Conservation (phyloP, 2,888 invertebrate species). For the Teleiodes luculella region DNA sequence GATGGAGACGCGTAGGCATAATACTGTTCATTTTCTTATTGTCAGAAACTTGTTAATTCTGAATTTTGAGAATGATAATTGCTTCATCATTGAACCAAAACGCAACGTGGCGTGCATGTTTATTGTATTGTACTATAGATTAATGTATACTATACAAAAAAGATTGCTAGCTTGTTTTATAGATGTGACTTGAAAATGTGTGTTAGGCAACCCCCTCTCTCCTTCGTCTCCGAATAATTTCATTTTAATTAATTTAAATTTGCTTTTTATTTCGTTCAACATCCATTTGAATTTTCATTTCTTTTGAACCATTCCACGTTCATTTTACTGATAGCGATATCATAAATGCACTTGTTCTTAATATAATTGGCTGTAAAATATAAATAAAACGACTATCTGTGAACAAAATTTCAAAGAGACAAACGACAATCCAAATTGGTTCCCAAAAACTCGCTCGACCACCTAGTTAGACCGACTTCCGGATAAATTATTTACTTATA, state of each 20-base stretch:
- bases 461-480: conserved; percentile 13
- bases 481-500: conserved; percentile 30
- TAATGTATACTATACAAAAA: conserved; percentile 61
- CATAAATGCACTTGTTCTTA: conserved; percentile 30
- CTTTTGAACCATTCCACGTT: conserved; percentile 33
- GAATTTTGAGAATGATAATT: conserved; percentile 32
- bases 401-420: conserved; percentile 23
- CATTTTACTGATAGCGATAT: conserved; percentile 26
- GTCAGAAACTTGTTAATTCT: conserved; percentile 39
- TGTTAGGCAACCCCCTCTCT: conserved; percentile 66
- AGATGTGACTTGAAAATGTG: conserved; percentile 70
- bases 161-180: conserved; percentile 74
- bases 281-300: conserved; percentile 39
- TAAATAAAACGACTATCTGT: conserved; percentile 23
- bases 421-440: conserved; percentile 35
- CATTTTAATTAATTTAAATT: conserved; percentile 30
- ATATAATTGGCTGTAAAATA: conserved; percentile 51
- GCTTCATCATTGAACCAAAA: conserved; percentile 73
- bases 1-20: conserved; percentile 55
- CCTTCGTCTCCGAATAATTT: conserved; percentile 59
- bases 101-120: conserved; percentile 75
- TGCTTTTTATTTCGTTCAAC: conserved; percentile 33
- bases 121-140: conserved; percentile 72
- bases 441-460: conserved; percentile 33
- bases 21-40: conserved; percentile 32